Conservation (phyloP, 2,113 vertebrate species). For the Naja naja region DNA sequence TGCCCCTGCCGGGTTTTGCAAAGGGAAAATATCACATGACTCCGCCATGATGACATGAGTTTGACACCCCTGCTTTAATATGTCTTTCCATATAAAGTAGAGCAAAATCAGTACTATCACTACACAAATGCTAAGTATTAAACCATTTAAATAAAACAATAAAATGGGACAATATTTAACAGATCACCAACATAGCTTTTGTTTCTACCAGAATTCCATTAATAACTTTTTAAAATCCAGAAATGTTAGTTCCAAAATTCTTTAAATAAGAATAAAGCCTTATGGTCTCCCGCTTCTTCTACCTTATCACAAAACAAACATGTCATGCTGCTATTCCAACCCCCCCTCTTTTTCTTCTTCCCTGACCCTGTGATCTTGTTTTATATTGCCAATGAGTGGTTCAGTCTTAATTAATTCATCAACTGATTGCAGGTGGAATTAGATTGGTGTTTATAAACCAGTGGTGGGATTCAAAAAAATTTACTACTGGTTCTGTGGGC, state of each 20-base stretch:
- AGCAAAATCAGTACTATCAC: background rate
- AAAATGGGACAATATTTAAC: background rate
- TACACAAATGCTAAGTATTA: background rate
- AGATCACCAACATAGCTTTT: background rate
- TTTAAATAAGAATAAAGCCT: background rate
- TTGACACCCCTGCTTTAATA: background rate
- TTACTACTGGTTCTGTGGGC: no score
- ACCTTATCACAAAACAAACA: background rate
- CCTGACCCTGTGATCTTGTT: background rate
- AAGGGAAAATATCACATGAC: no score
- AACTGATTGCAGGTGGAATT: background rate
- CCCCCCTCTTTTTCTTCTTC: background rate
- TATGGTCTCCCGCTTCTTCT: background rate
- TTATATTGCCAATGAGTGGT: background rate
- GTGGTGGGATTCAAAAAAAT: no score
- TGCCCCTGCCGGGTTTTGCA: no score
- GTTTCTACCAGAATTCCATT: background rate
- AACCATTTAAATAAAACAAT: background rate
- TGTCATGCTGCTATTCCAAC: background rate
- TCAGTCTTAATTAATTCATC: background rate
- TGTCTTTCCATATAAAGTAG: background rate
- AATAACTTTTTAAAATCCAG: background rate
- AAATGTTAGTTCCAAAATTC: background rate
- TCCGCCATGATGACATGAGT: no score
- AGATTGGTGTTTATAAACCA: background rate